These are phyloP conservation scores for Oreohelix idahoensis DNA, from an alignment of 1,140 invertebrate species.

Conservation along the genomic window DNA sequence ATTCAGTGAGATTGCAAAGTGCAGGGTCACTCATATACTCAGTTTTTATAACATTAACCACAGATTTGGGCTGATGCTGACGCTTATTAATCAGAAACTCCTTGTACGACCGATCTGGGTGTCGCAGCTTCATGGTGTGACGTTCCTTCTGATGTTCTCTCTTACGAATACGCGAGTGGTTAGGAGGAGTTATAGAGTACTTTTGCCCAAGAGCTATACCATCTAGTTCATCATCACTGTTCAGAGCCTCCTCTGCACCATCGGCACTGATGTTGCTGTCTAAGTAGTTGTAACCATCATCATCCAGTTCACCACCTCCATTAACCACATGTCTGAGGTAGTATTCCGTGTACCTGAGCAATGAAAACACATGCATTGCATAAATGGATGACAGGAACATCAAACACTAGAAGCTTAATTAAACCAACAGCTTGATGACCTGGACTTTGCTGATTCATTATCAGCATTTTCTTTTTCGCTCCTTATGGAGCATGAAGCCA, in stretches of 20 bases:
- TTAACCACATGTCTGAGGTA: neutral
- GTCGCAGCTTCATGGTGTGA: conserved; percentile 2
- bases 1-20: conserved; percentile 55
- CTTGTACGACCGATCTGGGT: conserved; percentile 39
- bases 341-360: neutral
- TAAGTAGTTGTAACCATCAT: neutral
- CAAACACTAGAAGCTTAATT: too few relatives aligned
- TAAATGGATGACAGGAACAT: too few relatives aligned
- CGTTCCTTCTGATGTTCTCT: conserved; percentile 31
- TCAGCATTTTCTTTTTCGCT: too few relatives aligned
- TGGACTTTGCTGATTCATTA: too few relatives aligned
- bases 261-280: neutral
- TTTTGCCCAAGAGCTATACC: neutral
- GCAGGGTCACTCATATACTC: conserved; percentile 56
- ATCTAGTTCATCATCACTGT: conserved; percentile 35
- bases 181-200: conserved; percentile 38
- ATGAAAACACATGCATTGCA: too few relatives aligned
- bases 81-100: conserved; percentile 48
- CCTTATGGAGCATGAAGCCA: too few relatives aligned
- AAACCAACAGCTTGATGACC: too few relatives aligned
- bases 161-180: conserved; percentile 19
- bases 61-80: conserved; percentile 44
- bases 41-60: conserved; percentile 59
- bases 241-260: conserved; percentile 16
- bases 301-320: neutral